Evolutionary conservation across 2,888 invertebrate genomes (phyloP), one percentile per base, ranked within the genome.

Genomic region (Octodonta nipae): DNA sequence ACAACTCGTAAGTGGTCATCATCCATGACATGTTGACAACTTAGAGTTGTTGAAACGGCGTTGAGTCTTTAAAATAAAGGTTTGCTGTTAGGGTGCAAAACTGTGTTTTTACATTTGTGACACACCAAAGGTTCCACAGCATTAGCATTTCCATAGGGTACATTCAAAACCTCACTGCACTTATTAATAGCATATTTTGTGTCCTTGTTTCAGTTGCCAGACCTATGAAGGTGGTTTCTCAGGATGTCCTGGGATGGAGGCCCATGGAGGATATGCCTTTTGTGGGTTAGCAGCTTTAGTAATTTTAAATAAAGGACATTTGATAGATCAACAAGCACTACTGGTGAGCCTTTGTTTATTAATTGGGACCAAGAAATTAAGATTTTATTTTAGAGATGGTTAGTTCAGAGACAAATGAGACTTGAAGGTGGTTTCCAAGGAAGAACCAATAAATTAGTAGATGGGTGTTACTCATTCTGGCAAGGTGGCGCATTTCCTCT

Each of bases 381-480:
- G 15, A 27, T 5, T 13, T 26, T 4, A 16, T 26, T 31, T n/a
- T 46, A 75, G 73, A 71, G 85, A 47, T 98, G 96, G 96, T 71
- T 81, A 39, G 78, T 80, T 1, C 82, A 84, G 51, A 74, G 86
- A 31, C 96, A 98, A 64, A 93, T 93, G 89, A 67, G 71, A 38
- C 74, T 80, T 42, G 96, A 96, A 64, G 96, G 96, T 15, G 98
- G 96, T 5, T 98, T 98, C 58, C 84, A 91, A 67, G 96, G 96
- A 1, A 73, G 96, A 51, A 93, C 96, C 2, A 96, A 98, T 63
- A 98, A 98, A 65, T 67, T 98, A 42, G 96, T 99, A 1, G 98
- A 98, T 68, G 88, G 88, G 3, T 98, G 98, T 61, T 98, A 98
- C 60, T 93, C 93, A 0, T 99, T 95, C 66, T 99, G 98, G 98